These are phyloP conservation scores for Sebastes oblongus DNA, from an alignment of 2,797 vertebrate species.

Conservation along the genomic window DNA sequence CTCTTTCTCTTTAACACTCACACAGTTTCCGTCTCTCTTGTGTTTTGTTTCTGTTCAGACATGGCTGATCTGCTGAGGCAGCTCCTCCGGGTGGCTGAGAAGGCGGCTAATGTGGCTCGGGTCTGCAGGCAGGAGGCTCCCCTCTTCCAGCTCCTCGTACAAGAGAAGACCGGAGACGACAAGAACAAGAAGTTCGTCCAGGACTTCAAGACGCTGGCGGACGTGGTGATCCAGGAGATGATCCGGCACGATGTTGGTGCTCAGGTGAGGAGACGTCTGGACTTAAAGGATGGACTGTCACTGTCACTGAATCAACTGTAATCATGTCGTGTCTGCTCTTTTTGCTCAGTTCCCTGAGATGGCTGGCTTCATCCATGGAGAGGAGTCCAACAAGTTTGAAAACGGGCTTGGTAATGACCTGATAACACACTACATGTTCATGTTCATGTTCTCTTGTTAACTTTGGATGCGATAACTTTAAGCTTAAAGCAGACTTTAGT, in stretches of 20 bases:
- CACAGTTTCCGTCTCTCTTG: constrained; percentile 18
- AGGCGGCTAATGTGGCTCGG: constrained; percentile 84
- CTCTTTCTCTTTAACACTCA: background rate
- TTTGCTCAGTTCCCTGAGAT: constrained; percentile 82
- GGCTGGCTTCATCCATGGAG: constrained; percentile 82
- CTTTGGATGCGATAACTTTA: background rate
- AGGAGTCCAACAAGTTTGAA: constrained; percentile 88
- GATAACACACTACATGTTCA: background rate
- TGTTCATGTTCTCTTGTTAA: background rate
- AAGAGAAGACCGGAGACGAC: constrained; percentile 85
- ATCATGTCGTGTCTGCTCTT: background rate
- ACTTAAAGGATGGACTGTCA: background rate
- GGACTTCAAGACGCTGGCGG: constrained; percentile 87
- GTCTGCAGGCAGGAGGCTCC: constrained; percentile 83
- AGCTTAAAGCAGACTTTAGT: background rate
- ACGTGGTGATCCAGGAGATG: constrained; percentile 88
- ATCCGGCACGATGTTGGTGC: constrained; percentile 83
- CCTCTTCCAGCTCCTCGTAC: constrained; percentile 85
- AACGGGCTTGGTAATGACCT: constrained; percentile 82
- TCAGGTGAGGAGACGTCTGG: constrained; percentile 61
- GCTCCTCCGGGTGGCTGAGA: constrained; percentile 83
- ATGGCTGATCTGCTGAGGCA: constrained; percentile 84
- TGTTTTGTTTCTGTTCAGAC: constrained; percentile 23
- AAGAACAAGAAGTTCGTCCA: constrained; percentile 88
- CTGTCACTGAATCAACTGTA: background rate